Base-by-base conservation (phyloP, 2,888 invertebrate genomes). In the Chloroclysta siterata region DNA sequence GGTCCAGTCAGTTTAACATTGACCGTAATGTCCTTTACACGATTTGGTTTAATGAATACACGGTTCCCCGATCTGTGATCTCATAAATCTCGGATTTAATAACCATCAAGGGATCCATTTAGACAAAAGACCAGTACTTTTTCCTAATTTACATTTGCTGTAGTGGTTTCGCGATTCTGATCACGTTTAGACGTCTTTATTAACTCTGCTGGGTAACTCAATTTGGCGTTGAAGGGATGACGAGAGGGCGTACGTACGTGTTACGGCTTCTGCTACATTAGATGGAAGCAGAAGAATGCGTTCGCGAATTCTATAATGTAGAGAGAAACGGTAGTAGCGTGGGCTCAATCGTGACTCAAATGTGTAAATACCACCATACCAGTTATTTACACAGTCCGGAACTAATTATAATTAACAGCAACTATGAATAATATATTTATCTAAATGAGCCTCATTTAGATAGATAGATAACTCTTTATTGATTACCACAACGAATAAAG, bases 131-230 rank as follows among this genome's bases (percentile, higher is more conserved):
- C 61, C 59, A 53, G 57, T 64, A 52, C 60, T 63, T 80, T 78
- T 77, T 80, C 77, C 74, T 82, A 81, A 84, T 83, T 82, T 80
- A 75, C 70, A 80, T 76, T 73, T 76, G 72, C 74, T 76, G 59
- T 41, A 39, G 71, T 74, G 66, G 73, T 72, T 74, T 87, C 79
- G 76, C 69, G 71, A 88, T 80, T 85, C 88, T 60, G 76, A 71
- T 76, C 88, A 88, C 88, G 88, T 78, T 71, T 81, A 76, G 76
- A 75, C 79, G 85, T 87, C 87, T 87, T 87, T 88, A 88, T 88
- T 88, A 88, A 87, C 87, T 87, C 83, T 80, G 85, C 85, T 84
- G 85, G 85, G 87, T 86, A 87, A 88, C 88, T 88, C 88, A 87
- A 87, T 88, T 88, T 87, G 79, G 82, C 82, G 80, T 82, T 83